Conservation (phyloP, 2,797 vertebrate species). For the Ceryle rudis region DNA sequence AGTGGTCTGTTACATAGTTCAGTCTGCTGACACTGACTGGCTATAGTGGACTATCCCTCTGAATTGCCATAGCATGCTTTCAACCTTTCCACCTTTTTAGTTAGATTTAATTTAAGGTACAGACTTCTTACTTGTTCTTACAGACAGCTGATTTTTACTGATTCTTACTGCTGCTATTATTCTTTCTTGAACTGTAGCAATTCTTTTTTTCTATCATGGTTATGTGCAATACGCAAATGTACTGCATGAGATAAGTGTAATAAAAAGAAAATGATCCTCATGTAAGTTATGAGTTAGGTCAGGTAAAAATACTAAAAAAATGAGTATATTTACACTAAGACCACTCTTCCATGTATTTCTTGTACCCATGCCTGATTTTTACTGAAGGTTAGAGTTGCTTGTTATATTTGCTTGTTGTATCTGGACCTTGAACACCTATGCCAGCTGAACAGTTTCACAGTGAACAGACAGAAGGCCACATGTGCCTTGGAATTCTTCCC, state of each 20-base stretch:
- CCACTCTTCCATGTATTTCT: neutral
- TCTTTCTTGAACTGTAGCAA: neutral
- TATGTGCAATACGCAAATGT: neutral
- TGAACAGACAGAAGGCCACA: neutral
- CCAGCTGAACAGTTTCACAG: neutral
- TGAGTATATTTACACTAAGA: neutral
- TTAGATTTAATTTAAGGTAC: neutral
- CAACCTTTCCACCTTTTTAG: neutral
- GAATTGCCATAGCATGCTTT: neutral
- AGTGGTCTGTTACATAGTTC: neutral
- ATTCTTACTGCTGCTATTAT: neutral
- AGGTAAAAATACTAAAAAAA: neutral
- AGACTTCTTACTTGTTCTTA: neutral
- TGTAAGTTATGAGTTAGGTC: neutral
- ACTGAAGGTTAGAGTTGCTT: neutral
- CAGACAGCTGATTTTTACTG: neutral
- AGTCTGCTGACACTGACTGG: neutral
- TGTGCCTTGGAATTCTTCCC: neutral
- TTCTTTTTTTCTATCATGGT: neutral
- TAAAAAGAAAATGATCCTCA: neutral
- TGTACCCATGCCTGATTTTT: neutral
- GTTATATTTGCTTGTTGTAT: neutral
- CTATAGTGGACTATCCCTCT: neutral
- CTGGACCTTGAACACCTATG: neutral
- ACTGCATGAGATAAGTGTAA: neutral